phyloP scores from a whole-genome alignment of 92 coral and sea anemone species.

The Nematostella vectensis region DNA sequence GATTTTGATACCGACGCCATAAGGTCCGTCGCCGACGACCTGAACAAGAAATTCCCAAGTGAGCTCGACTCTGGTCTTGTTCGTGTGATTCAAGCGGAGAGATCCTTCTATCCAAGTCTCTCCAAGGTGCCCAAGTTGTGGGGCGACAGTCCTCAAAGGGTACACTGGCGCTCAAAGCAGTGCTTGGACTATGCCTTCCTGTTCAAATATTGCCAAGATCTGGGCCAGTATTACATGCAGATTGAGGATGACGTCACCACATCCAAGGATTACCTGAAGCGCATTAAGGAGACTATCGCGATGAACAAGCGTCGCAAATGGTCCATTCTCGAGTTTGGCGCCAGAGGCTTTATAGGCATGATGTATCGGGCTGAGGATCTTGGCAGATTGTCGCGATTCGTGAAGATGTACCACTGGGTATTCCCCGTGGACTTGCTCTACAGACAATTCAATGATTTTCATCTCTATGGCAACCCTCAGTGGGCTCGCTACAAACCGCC shows the following conservation, averaged over 20 bases:
- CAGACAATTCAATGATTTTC: constrained; percentile 65
- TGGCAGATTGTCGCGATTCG: constrained; percentile 41
- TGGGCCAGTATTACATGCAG: constrained; percentile 61
- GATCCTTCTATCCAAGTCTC: constrained; percentile 34
- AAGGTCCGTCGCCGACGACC: constrained; percentile 12
- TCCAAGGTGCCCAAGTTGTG: constrained; percentile 36
- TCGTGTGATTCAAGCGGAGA: constrained; percentile 35
- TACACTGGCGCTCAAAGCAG: constrained; percentile 75
- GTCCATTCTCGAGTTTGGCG: constrained; percentile 74
- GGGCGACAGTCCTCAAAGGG: constrained; percentile 48
- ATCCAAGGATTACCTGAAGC: constrained; percentile 29
- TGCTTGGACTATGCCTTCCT: constrained; percentile 59
- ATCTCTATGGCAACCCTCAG: constrained; percentile 52
- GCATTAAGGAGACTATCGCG: constrained; percentile 42
- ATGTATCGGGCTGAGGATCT: constrained; percentile 43
- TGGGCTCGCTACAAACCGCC: constrained; percentile 51
- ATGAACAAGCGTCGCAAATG: constrained; percentile 25
- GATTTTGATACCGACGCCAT: constrained; percentile 28
- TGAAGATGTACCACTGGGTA: constrained; percentile 67
- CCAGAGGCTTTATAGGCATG: constrained; percentile 74
- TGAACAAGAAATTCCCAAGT: constrained; percentile 12
- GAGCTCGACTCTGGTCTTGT: constrained; percentile 48
- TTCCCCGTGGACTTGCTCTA: constrained; percentile 63
- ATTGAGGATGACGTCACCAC: constrained; percentile 61
- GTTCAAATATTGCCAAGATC: constrained; percentile 41